Conservation (phyloP, 2,888 invertebrate genomes). For the Caenorhabditis auriculariae region DNA sequence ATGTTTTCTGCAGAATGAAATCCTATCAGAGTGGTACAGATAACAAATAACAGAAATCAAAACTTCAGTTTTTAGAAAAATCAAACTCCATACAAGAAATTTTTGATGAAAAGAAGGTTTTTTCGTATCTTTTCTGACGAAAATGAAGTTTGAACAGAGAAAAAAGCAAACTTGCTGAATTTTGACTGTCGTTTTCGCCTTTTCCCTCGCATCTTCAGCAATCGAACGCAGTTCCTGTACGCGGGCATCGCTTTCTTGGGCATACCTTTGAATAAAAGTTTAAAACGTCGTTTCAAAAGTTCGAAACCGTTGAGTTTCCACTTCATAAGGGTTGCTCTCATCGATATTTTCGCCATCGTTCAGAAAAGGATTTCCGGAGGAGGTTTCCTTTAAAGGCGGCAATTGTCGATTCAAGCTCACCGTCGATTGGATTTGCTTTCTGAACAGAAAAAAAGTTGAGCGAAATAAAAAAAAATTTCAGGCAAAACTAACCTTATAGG, state of each 20-base stretch:
- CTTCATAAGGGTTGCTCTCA: slow-evolving; percentile 37
- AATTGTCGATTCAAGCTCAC: slow-evolving; percentile 27
- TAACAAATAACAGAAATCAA: too few relatives aligned
- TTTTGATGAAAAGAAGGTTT: too few relatives aligned
- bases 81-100: too few relatives aligned
- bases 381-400: slow-evolving; percentile 1
- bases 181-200: slow-evolving; percentile 33
- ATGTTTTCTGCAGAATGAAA: too few relatives aligned
- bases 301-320: slow-evolving; percentile 23
- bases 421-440: slow-evolving; percentile 41
- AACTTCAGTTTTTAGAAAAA: neutral
- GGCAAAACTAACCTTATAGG: slow-evolving; percentile 31
- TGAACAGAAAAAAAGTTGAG: slow-evolving; percentile 4
- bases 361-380: slow-evolving; percentile 11
- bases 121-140: too few relatives aligned
- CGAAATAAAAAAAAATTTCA: neutral
- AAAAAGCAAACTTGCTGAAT: too few relatives aligned
- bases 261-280: slow-evolving; percentile 10
- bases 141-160: too few relatives aligned
- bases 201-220: slow-evolving; percentile 27
- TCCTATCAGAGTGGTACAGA: too few relatives aligned
- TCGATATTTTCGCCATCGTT: slow-evolving; percentile 12
- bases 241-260: slow-evolving; percentile 14
- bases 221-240: slow-evolving; percentile 21
- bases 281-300: neutral